phyloP scores from a whole-genome alignment of 2,113 vertebrate species.

The Tupaia tana region DNA sequence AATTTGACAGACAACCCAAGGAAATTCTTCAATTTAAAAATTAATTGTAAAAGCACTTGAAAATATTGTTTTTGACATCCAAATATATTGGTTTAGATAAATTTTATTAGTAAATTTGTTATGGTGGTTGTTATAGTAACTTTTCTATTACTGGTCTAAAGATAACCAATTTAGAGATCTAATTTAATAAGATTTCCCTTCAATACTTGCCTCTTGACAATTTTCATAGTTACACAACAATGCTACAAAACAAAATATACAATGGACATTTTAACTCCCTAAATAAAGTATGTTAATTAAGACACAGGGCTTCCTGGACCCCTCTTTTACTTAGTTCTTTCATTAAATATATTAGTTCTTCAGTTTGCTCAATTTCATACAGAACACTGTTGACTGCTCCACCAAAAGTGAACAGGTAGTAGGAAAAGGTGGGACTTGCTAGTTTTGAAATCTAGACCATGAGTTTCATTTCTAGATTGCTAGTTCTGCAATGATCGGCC shows the following conservation, averaged over 20 bases:
- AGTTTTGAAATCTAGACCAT: background rate
- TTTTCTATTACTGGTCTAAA: background rate
- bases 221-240: background rate
- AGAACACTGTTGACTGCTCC: background rate
- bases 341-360: background rate
- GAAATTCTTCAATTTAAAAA: background rate
- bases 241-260: background rate
- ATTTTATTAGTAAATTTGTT: background rate
- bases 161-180: constrained; percentile 22
- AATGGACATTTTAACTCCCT: background rate
- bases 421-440: background rate
- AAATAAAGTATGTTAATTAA: background rate
- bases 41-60: background rate
- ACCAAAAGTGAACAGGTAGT: background rate
- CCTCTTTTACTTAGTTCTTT: background rate
- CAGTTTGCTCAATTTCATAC: background rate
- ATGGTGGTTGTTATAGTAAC: constrained; percentile 1
- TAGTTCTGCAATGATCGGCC: background rate
- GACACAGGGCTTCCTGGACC: background rate
- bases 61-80: background rate
- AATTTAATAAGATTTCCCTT: constrained; percentile 7
- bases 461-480: background rate
- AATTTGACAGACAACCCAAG: background rate
- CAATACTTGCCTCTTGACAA: background rate
- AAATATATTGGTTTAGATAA: constrained; percentile 1